phyloP scores from a whole-genome alignment of 2,888 invertebrate genomes.

The Oscheius sp. region DNA sequence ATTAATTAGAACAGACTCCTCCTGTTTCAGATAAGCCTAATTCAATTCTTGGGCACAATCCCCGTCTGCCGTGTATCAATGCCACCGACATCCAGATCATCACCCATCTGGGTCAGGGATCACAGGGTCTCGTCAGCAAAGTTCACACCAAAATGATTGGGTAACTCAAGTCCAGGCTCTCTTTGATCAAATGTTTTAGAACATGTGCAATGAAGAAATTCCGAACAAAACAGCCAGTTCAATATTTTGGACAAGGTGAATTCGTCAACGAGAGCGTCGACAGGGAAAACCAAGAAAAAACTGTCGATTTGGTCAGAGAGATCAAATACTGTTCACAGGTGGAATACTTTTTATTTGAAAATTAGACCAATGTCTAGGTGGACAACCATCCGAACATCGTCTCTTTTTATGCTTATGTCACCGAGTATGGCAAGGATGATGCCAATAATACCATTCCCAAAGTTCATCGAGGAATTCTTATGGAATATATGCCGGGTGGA shows the following conservation, averaged over 20 bases:
- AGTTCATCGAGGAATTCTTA: constrained; percentile 1
- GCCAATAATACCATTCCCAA: constrained; percentile 8
- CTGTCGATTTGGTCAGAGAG: constrained; percentile 6
- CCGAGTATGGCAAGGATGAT: not conserved
- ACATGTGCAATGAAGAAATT: constrained; percentile 15
- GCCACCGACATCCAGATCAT: not conserved
- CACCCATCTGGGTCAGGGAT: not conserved
- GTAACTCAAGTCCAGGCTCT: not conserved
- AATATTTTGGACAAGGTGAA: constrained; percentile 6
- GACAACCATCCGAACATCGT: constrained; percentile 25
- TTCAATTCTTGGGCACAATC: constrained; percentile 19
- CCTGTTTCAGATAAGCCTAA: constrained; percentile 5
- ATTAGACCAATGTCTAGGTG: not conserved
- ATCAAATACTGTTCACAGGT: constrained; percentile 14
- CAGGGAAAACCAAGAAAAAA: not conserved
- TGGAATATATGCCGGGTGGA: constrained; percentile 23
- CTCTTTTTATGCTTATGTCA: constrained; percentile 8
- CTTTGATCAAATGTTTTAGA: not conserved
- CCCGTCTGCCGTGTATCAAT: constrained; percentile 21
- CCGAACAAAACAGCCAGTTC: not conserved
- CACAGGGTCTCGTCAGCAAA: constrained; percentile 6
- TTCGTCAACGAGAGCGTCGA: not conserved
- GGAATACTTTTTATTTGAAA: not conserved
- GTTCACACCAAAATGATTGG: constrained; percentile 11
- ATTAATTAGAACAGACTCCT: no score